These are phyloP conservation scores for Lepidurus packardi DNA, from an alignment of 1,140 invertebrate species.

Conservation along the genomic window DNA sequence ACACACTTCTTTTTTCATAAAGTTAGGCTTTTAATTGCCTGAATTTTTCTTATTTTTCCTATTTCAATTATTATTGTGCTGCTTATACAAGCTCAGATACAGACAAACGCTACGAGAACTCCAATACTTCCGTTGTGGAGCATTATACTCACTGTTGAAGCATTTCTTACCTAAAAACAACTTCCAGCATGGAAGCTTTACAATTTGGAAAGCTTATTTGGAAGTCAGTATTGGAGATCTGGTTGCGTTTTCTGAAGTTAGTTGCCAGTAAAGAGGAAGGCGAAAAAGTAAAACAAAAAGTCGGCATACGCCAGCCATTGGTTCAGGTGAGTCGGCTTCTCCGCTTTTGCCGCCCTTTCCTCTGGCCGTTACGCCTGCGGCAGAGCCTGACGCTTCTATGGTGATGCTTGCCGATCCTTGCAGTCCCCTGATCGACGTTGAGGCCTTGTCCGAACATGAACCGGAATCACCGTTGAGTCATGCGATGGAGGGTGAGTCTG, in stretches of 20 bases:
- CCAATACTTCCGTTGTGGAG: not conserved
- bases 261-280: conserved; percentile 7
- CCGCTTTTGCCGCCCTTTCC: not conserved
- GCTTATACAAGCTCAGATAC: not conserved
- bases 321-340: not conserved
- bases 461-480: conserved; percentile 42
- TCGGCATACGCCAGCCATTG: conserved; percentile 5
- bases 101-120: not conserved
- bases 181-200: too few species aligned
- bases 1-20: conserved; percentile 5
- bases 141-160: not conserved
- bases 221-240: not conserved
- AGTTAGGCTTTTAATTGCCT: conserved; percentile 7
- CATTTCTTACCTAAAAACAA: not conserved
- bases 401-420: conserved; percentile 32
- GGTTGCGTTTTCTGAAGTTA: not conserved
- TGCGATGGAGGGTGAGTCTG: not conserved
- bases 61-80: conserved; percentile 13
- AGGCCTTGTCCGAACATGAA: conserved; percentile 63
- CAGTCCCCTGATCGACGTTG: conserved; percentile 67
- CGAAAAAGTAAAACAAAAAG: not conserved
- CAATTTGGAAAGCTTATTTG: too few species aligned
- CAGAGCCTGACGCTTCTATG: not conserved
- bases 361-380: not conserved
- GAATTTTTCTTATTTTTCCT: not conserved